Conservation (phyloP, 1,140 invertebrate species). For the Pantala flavescens region DNA sequence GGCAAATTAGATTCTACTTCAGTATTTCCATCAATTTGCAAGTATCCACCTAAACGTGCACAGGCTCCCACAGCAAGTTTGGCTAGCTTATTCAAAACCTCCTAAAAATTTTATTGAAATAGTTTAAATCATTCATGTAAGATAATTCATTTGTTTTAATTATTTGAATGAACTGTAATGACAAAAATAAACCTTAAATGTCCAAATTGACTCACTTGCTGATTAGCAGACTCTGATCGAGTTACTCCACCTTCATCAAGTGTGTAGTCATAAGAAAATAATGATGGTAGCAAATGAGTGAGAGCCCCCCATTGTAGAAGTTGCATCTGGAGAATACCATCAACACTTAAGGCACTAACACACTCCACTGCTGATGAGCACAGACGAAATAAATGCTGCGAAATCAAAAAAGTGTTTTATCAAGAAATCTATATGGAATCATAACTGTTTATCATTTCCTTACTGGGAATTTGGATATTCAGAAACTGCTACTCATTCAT, state of each 20-base stretch:
- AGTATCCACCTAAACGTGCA: slow-evolving; percentile 64
- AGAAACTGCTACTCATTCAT: too few relatives aligned
- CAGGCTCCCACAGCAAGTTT: slow-evolving; percentile 77
- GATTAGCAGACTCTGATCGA: slow-evolving; percentile 68
- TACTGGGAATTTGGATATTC: too few relatives aligned
- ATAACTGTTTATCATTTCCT: too few relatives aligned
- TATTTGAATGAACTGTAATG: neutral
- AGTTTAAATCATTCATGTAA: slow-evolving; percentile 18
- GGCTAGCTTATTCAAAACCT: slow-evolving; percentile 84
- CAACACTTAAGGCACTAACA: slow-evolving; percentile 67
- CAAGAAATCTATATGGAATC: too few relatives aligned
- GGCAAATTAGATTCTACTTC: neutral
- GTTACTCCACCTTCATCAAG: slow-evolving; percentile 93
- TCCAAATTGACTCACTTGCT: slow-evolving; percentile 44
- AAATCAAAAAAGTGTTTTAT: slow-evolving; percentile 24
- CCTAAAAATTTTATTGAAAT: slow-evolving; percentile 41
- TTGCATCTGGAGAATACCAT: slow-evolving; percentile 76
- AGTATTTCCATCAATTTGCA: slow-evolving; percentile 48
- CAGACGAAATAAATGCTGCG: slow-evolving; percentile 64
- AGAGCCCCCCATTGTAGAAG: slow-evolving; percentile 84
- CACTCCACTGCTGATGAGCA: slow-evolving; percentile 77
- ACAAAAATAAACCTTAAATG: neutral
- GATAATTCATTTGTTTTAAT: slow-evolving; percentile 13
- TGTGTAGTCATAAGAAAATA: slow-evolving; percentile 96
- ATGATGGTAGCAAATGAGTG: slow-evolving; percentile 82